These are phyloP conservation scores for Fissipunctia ypsillon DNA, from an alignment of 2,888 invertebrate species.

Conservation along the genomic window DNA sequence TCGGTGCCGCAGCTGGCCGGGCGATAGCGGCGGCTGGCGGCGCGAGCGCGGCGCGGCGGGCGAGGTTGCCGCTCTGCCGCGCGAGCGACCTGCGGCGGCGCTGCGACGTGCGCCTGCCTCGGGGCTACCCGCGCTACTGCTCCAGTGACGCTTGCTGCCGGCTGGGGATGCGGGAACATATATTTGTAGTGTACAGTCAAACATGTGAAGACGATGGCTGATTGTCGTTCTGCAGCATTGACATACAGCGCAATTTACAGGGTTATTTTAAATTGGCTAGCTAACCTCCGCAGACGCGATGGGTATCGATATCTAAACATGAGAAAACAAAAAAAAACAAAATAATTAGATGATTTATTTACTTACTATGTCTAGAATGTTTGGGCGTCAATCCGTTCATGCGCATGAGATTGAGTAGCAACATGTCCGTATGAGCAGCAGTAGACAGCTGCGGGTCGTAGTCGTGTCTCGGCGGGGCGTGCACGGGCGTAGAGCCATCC, in stretches of 20 bases:
- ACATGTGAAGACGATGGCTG: too few relatives aligned
- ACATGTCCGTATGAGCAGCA: slow-evolving; percentile 85
- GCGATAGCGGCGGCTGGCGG: slow-evolving; percentile 72
- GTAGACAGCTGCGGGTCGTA: slow-evolving; percentile 82
- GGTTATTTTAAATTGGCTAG: too few relatives aligned
- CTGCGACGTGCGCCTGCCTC: slow-evolving; percentile 20
- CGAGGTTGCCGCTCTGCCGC: slow-evolving; percentile 33
- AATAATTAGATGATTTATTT: neutral
- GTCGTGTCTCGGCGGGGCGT: slow-evolving; percentile 66
- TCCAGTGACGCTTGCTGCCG: slow-evolving; percentile 83
- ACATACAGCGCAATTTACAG: too few relatives aligned
- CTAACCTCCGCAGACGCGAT: too few relatives aligned
- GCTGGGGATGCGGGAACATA: too few relatives aligned
- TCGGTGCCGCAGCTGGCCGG: slow-evolving; percentile 77
- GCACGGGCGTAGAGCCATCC: slow-evolving; percentile 58
- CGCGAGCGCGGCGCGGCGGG: slow-evolving; percentile 43
- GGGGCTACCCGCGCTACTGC: slow-evolving; percentile 52
- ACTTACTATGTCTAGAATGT: slow-evolving; percentile 76
- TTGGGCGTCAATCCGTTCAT: slow-evolving; percentile 85
- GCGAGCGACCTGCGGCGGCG: slow-evolving; percentile 3
- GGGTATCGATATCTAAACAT: too few relatives aligned
- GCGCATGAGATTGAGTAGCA: slow-evolving; percentile 86
- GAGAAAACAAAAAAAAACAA: too few relatives aligned
- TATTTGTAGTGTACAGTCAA: too few relatives aligned
- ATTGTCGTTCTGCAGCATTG: too few relatives aligned